Evolutionary conservation across 1,140 invertebrate species (phyloP), one percentile per base, ranked within the genome.

Genomic region (Achroia grisella): DNA sequence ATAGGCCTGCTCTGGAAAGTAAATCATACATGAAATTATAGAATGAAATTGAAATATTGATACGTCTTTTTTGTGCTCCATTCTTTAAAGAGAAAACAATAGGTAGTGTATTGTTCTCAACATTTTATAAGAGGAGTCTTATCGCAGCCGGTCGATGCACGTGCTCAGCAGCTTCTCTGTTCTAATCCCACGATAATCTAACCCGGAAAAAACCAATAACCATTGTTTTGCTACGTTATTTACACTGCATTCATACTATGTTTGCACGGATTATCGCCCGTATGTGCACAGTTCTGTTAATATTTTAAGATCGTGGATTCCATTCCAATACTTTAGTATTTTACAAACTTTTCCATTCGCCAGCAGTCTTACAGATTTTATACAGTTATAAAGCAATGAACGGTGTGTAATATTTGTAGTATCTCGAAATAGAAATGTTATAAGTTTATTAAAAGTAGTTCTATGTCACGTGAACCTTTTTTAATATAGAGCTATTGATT

Each of bases 171-270:
- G 39, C 58, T 40, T 46, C 56, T 66, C 48, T 36, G 10, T 40
- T 47, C 56, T 77, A 73, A 82, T 72, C 70, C 68, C 48, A 58
- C 54, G 63, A 44, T 79, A 79, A 82, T 76, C 78, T 66, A 30
- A 70, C 67, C 67, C 69, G 68, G 75, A 73, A 82, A 78, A 76
- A 71, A 69, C 59, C 58, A 62, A 66, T 70, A 66, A 59, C 63
- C 66, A 72, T 75, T 81, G 77, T 71, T 70, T 62, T 68, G 42
- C 50, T 49, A 62, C 57, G 54, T 59, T 69, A 64, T 76, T 71
- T 68, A 59, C 63, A 62, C 42, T 46, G 61, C 46, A 62, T 55
- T 62, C 61, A 55, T 45, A 45, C 46, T 44, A 41, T 74, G 64
- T 77, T 77, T 77, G 63, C 56, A 34, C 56, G 49, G 58, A 58